Base-by-base conservation (phyloP, 2,113 vertebrate species). In the Pelodiscus sinensis region DNA sequence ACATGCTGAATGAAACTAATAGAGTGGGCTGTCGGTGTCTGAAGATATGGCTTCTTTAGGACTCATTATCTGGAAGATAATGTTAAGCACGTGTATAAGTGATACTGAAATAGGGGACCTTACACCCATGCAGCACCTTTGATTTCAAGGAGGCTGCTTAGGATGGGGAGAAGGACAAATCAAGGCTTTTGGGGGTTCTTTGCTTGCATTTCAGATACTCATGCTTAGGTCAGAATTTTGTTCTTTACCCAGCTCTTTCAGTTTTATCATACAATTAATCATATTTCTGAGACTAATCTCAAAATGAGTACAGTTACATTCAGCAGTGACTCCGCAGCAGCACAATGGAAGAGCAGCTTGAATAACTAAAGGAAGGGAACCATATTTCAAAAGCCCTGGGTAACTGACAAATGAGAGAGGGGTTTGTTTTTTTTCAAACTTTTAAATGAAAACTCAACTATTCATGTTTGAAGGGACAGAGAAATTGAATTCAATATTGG, bases 321-420 rank as follows among this genome's bases (percentile, higher is more conserved):
- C 92, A 91, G 90, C 79, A 82, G 31, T 88, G 51, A 75, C 35
- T 92, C 81, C 75, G 79, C 0, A 87, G 82, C 29, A 92, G 58
- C 35, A 50, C 4, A 13, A 9, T 35, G 35, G 68, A 85, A 60
- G 82, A 77, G 56, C 16, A n/a, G 6, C 22, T 52, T 54, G 6
- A 44, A 57, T 27, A 82, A 77, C 3, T 50, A 15, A 56, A 51
- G 1, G 14, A 29, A 54, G 79, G 94, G 92, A 68, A 18, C n/a
- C 0, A 35, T 21, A 62, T 52, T 4, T 60, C 14, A 94, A 84
- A 38, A 90, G 84, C 80, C 18, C 35, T 80, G 50, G 21, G 16
- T 60, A 18, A 1, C 7, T 12, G 71, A 18, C 2, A 5, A 51
- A 92, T 25, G 71, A n/a, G 73, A 60, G 75, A 79, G 31, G 18